These are phyloP conservation scores for Apeltes quadracus DNA, from an alignment of 2,113 vertebrate species.

Conservation along the genomic window DNA sequence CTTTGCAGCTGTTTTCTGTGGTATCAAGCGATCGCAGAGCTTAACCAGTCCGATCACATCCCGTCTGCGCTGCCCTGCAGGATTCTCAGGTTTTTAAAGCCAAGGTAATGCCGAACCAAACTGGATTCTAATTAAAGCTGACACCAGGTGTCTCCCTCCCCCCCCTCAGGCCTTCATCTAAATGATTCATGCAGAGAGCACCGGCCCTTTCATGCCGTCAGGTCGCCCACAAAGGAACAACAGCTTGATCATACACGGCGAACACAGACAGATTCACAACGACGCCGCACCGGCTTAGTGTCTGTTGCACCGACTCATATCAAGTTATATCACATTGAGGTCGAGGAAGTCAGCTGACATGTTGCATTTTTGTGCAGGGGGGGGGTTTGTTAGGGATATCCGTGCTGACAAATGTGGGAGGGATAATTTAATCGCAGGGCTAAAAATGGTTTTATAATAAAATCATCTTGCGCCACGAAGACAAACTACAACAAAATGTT, in stretches of 20 bases:
- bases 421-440: conserved; percentile 59
- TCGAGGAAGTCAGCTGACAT: conserved; percentile 39
- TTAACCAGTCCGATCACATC: conserved; percentile 73
- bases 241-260: conserved; percentile 72
- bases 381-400: conserved; percentile 29
- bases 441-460: conserved; percentile 56
- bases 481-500: conserved; percentile 38
- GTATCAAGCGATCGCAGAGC: conserved; percentile 41
- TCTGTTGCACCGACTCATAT: conserved; percentile 62
- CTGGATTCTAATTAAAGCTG: conserved; percentile 81
- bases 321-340: conserved; percentile 56
- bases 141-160: conserved; percentile 77
- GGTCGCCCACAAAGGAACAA: conserved; percentile 75
- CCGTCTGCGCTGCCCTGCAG: conserved; percentile 64
- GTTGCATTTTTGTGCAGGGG: conserved; percentile 23
- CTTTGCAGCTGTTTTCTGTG: conserved; percentile 41
- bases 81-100: conserved; percentile 77
- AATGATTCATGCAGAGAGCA: conserved; percentile 80
- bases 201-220: conserved; percentile 68
- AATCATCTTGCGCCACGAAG: conserved; percentile 42
- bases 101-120: conserved; percentile 77
- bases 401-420: conserved; percentile 34
- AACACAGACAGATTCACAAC: conserved; percentile 68
- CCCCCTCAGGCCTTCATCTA: conserved; percentile 76
- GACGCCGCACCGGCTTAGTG: conserved; percentile 63